phyloP scores from a whole-genome alignment of 1,140 invertebrate genomes.

The Drosophila takahashii region DNA sequence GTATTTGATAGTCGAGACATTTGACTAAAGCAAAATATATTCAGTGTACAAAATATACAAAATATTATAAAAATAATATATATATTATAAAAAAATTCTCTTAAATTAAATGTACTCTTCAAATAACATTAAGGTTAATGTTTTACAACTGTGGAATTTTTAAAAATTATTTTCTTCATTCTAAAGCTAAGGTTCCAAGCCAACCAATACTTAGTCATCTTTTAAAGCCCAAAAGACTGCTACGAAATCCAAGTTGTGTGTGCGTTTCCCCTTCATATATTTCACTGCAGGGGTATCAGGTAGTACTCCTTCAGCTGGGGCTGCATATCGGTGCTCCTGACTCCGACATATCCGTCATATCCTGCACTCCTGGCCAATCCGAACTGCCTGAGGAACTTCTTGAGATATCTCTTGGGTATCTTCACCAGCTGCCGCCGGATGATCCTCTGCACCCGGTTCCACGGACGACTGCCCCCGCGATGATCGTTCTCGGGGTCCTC shows the following conservation, averaged over 20 bases:
- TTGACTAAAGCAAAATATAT: too few relatives aligned
- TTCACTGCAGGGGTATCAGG: conserved; percentile 58
- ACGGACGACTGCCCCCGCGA: conserved; percentile 59
- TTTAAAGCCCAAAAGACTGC: conserved; percentile 27
- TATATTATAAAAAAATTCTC: background rate
- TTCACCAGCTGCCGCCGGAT: conserved; percentile 62
- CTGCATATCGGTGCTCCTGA: background rate
- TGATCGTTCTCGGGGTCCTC: conserved; percentile 43
- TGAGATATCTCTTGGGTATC: conserved; percentile 63
- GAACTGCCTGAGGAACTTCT: conserved; percentile 58
- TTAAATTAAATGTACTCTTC: too few relatives aligned
- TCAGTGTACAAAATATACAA: too few relatives aligned
- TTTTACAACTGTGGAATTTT: too few relatives aligned
- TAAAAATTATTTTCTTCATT: too few relatives aligned
- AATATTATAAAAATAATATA: too few relatives aligned
- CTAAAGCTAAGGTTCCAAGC: too few relatives aligned
- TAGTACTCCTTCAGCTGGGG: conserved; percentile 46
- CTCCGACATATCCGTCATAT: background rate
- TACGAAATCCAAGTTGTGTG: background rate
- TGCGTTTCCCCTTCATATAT: background rate
- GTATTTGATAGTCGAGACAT: too few relatives aligned
- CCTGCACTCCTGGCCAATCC: conserved; percentile 50
- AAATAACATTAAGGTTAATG: too few relatives aligned
- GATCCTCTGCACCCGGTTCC: conserved; percentile 70
- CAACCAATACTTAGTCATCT: background rate